Evolutionary conservation across 2,113 vertebrate species (phyloP).

Genomic region (Mola mola): DNA sequence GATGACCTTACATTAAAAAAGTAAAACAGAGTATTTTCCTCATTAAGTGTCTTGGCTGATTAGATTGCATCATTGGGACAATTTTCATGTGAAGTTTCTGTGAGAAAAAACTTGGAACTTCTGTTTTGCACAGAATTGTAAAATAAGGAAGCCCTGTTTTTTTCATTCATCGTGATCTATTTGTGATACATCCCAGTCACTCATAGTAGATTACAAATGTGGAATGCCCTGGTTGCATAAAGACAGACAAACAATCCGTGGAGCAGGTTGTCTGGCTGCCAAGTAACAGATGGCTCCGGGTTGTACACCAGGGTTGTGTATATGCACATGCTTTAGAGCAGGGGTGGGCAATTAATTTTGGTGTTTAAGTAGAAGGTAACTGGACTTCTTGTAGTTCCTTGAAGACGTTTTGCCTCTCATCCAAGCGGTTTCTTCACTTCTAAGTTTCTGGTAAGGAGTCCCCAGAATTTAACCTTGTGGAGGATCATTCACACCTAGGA

Average conservation of each 20-base stretch:
- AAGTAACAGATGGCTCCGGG: slow-evolving; percentile 60
- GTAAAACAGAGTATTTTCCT: not conserved
- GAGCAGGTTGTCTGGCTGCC: slow-evolving; percentile 26
- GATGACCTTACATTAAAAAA: not conserved
- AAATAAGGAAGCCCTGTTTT: slow-evolving; percentile 29
- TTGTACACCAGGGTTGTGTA: slow-evolving; percentile 47
- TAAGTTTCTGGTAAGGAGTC: too few species aligned
- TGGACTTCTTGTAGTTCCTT: too few species aligned
- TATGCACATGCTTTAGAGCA: slow-evolving; percentile 32
- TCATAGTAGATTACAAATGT: slow-evolving; percentile 20
- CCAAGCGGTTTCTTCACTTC: too few species aligned
- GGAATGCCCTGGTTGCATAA: not conserved
- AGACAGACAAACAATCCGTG: not conserved
- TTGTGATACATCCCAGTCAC: slow-evolving; percentile 25
- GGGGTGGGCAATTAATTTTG: too few species aligned
- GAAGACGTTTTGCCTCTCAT: too few species aligned
- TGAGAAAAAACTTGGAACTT: slow-evolving; percentile 18
- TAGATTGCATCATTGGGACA: not conserved
- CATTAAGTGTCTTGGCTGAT: not conserved
- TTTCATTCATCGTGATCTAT: slow-evolving; percentile 8
- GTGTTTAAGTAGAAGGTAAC: too few species aligned
- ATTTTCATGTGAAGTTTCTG: not conserved
- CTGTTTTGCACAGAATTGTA: slow-evolving; percentile 51
- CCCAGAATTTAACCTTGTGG: too few species aligned
- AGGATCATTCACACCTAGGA: too few species aligned